Evolutionary conservation across 2,797 vertebrate species (phyloP), one percentile per base, ranked within the genome.

Genomic region (Botia kubotai): DNA sequence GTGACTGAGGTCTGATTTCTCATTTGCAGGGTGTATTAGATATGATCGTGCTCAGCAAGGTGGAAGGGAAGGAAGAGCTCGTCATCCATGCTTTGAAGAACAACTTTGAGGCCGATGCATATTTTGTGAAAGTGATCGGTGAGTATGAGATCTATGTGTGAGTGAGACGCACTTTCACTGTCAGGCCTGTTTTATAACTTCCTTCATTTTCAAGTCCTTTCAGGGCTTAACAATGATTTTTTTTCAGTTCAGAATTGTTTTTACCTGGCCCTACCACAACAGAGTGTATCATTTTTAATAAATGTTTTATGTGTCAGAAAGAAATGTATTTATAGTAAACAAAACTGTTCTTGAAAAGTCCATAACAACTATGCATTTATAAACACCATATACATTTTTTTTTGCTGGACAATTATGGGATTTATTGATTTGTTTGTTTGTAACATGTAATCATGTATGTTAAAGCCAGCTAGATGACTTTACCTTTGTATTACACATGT

Each of bases 91-190:
- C 96, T 65, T 90, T 98, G 87, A 97, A 97, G 93, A 99, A 99
- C 91, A 99, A 98, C 92, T 99, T 97, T 70, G 97, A 99, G 93
- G 96, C 95, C 0, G 97, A 99, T 74, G 98, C 98, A 52, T 99
- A 98, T 89, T 99, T 99, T 83, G 97, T 99, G 81, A 98, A 99
- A 95, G 97, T 99, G 86, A 99, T 98, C 85, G 98, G 97, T 99
- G 92, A 98, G 97, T 95, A 58, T 65, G 21, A 74, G 11, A 53
- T 52, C 17, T 66, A 14, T 12, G 23, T 53, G 48, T 67, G 62
- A 58, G 53, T 69, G n/a, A 36, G 26, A 36, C 1, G 21, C 70
- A 23, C 46, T 4, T 63, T 63, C 16, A 63, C 14, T 36, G 0
- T 66, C 36, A 66, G 36, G 17, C 29, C 33, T 66, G 21, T 60